Percentiles rank a stretch among this genome's conserved stretches.
These are phyloP conservation scores for Eubasilissa regina DNA, from an alignment of 1,140 invertebrate genomes.

Conservation along the genomic window DNA sequence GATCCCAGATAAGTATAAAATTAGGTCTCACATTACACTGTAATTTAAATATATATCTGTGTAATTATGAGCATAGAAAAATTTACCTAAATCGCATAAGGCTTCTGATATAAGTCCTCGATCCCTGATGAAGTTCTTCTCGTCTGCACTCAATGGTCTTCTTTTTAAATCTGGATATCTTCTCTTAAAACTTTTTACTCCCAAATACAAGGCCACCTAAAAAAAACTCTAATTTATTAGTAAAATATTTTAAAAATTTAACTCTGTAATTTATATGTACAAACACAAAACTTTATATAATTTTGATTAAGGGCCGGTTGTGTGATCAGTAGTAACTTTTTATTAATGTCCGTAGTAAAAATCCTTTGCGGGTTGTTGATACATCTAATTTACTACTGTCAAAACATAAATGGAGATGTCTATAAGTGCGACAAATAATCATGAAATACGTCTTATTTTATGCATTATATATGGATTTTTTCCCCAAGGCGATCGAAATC, in stretches of 20 bases:
- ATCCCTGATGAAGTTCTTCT: slow-evolving; percentile 89
- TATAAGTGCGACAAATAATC: too few species aligned
- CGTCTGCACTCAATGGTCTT: slow-evolving; percentile 89
- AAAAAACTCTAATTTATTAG: neutral
- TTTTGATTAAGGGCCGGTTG: too few species aligned
- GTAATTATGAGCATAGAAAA: slow-evolving; percentile 18
- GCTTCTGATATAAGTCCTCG: slow-evolving; percentile 90
- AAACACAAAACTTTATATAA: too few species aligned
- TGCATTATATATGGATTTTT: too few species aligned
- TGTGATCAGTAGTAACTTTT: too few species aligned
- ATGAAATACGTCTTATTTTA: too few species aligned
- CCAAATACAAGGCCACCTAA: slow-evolving; percentile 92
- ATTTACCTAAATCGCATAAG: slow-evolving; percentile 89
- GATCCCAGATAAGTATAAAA: neutral
- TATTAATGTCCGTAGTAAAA: too few species aligned
- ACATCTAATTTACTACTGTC: too few species aligned
- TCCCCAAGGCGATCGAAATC: too few species aligned
- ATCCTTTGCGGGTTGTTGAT: too few species aligned
- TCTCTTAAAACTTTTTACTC: slow-evolving; percentile 95
- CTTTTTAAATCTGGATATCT: slow-evolving; percentile 94
- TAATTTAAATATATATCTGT: neutral
- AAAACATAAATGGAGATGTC: too few species aligned
- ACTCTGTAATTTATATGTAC: too few species aligned
- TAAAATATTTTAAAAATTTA: neutral
- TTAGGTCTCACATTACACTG: neutral